Conservation (phyloP, 2,888 invertebrate species). For the Noctuana brunneofusca region DNA sequence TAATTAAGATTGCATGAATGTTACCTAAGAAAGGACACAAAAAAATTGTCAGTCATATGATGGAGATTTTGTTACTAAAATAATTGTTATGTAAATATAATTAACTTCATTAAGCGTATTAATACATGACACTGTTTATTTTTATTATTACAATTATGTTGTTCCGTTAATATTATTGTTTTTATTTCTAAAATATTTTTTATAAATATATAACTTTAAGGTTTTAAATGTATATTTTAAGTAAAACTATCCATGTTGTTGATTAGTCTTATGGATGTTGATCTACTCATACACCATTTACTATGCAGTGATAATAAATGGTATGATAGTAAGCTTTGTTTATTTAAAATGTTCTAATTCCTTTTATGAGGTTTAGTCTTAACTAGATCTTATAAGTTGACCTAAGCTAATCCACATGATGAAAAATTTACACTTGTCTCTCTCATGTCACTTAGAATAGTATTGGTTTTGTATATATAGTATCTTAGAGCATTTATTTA, state of each 20-base stretch:
- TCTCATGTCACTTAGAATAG: too few species aligned
- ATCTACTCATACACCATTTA: slow-evolving; percentile 74
- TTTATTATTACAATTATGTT: slow-evolving; percentile 60
- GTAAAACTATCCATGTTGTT: slow-evolving; percentile 80
- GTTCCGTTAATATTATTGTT: slow-evolving; percentile 53
- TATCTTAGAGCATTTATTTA: too few species aligned
- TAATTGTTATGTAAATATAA: slow-evolving; percentile 63
- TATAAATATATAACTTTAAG: slow-evolving; percentile 65
- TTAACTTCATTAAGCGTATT: slow-evolving; percentile 57
- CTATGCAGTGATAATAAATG: slow-evolving; percentile 81
- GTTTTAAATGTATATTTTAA: slow-evolving; percentile 68
- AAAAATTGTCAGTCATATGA: slow-evolving; percentile 51
- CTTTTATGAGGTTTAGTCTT: too few species aligned
- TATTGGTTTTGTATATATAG: too few species aligned
- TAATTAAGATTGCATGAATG: slow-evolving; percentile 17
- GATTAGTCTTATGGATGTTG: slow-evolving; percentile 82
- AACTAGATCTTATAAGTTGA: background rate
- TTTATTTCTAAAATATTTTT: slow-evolving; percentile 54
- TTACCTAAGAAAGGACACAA: slow-evolving; percentile 38
- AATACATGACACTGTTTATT: slow-evolving; percentile 73
- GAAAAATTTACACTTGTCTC: too few species aligned
- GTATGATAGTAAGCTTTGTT: slow-evolving; percentile 61
- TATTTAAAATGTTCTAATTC: slow-evolving; percentile 28
- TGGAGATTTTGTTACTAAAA: slow-evolving; percentile 58
- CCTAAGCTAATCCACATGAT: too few species aligned